phyloP scores from a whole-genome alignment of 2,888 invertebrate species.

The Ophraella communa region DNA sequence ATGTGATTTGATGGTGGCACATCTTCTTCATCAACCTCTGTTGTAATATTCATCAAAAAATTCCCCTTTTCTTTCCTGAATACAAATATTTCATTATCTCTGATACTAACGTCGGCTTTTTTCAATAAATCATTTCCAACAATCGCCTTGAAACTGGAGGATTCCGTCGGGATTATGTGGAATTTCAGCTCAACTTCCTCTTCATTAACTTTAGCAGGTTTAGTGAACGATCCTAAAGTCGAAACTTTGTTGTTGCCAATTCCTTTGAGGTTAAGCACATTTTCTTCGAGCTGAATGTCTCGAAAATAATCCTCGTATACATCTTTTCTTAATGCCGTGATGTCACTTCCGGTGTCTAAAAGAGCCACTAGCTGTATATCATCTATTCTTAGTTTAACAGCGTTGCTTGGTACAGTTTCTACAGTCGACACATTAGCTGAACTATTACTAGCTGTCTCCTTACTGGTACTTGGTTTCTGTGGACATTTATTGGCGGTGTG shows the following conservation, averaged over 20 bases:
- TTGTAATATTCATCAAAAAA: constrained; percentile 33
- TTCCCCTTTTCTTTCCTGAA: constrained; percentile 23
- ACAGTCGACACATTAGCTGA: constrained; percentile 13
- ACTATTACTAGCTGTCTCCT: neutral
- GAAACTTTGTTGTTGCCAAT: constrained; percentile 28
- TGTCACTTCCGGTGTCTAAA: constrained; percentile 37
- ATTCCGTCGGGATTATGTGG: constrained; percentile 30
- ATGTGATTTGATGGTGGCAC: constrained; percentile 7
- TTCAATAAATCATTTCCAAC: constrained; percentile 31
- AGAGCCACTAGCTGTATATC: constrained; percentile 19
- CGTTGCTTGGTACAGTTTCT: constrained; percentile 20
- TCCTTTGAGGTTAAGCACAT: constrained; percentile 23
- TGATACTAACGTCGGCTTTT: constrained; percentile 30
- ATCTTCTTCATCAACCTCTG: constrained; percentile 6
- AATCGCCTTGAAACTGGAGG: constrained; percentile 26
- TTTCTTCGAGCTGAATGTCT: constrained; percentile 14
- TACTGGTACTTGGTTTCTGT: neutral
- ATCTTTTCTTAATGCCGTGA: constrained; percentile 32
- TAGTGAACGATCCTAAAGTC: constrained; percentile 31
- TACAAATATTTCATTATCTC: constrained; percentile 24
- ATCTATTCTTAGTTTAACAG: constrained; percentile 19
- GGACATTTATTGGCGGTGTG: constrained; percentile 31
- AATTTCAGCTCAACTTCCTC: constrained; percentile 24
- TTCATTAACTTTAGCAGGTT: constrained; percentile 27
- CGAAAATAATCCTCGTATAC: constrained; percentile 24